These are phyloP conservation scores for Xestobium rufovillosum DNA, from an alignment of 2,888 invertebrate genomes.

Conservation along the genomic window DNA sequence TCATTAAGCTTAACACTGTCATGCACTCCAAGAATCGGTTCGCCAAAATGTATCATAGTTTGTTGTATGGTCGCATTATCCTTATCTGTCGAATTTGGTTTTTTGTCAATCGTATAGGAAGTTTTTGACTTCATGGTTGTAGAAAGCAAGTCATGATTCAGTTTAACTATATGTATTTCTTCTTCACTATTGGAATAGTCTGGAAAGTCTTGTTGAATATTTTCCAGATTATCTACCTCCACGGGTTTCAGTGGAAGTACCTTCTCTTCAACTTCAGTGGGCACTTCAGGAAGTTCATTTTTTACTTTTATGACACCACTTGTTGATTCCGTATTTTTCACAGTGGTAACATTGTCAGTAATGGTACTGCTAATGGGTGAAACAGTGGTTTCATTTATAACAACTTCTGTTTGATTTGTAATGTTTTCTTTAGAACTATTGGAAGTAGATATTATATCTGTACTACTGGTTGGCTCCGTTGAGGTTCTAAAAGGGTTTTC, in stretches of 20 bases:
- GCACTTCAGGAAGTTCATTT: slow-evolving; percentile 6
- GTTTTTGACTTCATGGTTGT: slow-evolving; percentile 33
- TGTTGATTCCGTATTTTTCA: too few species aligned
- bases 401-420: too few species aligned
- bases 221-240: slow-evolving; percentile 32
- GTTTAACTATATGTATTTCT: slow-evolving; percentile 44
- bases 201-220: slow-evolving; percentile 37
- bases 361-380: too few species aligned
- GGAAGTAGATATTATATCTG: too few species aligned
- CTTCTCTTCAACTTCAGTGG: slow-evolving; percentile 12
- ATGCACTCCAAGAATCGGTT: background rate
- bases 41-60: slow-evolving; percentile 14
- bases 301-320: slow-evolving; percentile 14
- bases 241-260: slow-evolving; percentile 27
- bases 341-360: too few species aligned
- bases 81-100: slow-evolving; percentile 16
- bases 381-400: too few species aligned
- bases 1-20: slow-evolving; percentile 9
- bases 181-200: slow-evolving; percentile 41
- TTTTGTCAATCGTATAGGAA: slow-evolving; percentile 24
- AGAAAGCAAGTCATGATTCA: slow-evolving; percentile 33
- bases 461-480: too few species aligned
- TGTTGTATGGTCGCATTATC: slow-evolving; percentile 25
- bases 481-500: too few species aligned
- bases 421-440: too few species aligned